Evolutionary conservation across 2,888 invertebrate species (phyloP).

Genomic region (Drosophila paracracens): DNA sequence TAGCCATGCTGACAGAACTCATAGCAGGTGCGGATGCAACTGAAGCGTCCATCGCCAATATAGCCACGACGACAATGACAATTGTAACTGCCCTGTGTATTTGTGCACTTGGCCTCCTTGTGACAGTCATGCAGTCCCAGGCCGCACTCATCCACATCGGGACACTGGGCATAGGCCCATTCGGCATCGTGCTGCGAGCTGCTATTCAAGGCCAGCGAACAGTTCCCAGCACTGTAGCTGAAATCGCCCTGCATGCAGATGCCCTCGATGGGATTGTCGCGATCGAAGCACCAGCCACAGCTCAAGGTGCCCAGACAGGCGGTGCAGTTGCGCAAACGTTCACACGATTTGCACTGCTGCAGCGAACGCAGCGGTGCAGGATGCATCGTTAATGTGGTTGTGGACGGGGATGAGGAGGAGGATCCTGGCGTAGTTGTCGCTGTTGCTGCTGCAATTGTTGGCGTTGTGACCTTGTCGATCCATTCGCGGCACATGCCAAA

Average conservation of each 20-base stretch:
- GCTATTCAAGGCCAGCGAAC: constrained; percentile 89
- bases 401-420: background rate
- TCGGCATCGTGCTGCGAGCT: constrained; percentile 87
- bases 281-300: constrained; percentile 97
- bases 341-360: constrained; percentile 93
- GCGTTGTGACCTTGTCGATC: constrained; percentile 90
- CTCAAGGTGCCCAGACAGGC: constrained; percentile 93
- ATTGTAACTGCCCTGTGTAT: constrained; percentile 95
- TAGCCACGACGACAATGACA: constrained; percentile 96
- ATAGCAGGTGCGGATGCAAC: constrained; percentile 93
- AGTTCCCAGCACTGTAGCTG: constrained; percentile 90
- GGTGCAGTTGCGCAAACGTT: constrained; percentile 90
- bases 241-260: constrained; percentile 94
- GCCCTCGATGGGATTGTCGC: constrained; percentile 94
- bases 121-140: constrained; percentile 95
- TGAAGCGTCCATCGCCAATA: constrained; percentile 93
- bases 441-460: constrained; percentile 63
- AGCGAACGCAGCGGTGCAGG: constrained; percentile 67
- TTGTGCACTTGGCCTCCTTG: constrained; percentile 95
- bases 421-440: constrained; percentile 62
- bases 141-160: constrained; percentile 97
- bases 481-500: constrained; percentile 97
- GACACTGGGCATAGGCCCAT: constrained; percentile 97
- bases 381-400: constrained; percentile 43
- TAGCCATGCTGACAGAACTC: constrained; percentile 92